Base-by-base conservation (phyloP, 1,140 invertebrate genomes). In the Thaumatotibia leucotreta region DNA sequence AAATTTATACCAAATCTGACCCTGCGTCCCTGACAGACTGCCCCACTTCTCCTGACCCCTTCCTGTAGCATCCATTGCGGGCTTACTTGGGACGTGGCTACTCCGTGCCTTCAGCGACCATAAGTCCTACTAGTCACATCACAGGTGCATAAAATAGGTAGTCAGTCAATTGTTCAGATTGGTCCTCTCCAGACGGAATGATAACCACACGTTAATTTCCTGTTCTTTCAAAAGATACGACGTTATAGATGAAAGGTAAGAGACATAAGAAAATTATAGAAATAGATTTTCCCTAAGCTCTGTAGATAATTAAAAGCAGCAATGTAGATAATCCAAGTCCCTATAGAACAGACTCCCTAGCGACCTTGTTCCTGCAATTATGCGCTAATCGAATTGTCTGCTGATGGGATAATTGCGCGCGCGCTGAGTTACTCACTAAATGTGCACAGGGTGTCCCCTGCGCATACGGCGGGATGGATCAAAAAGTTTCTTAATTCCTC, bases 321-420 rank as follows among this genome's bases (percentile, higher is more conserved):
- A 33, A 33, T 33, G 32, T 33, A 33, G 11, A 35, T 35, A 35
- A n/a, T 35, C 4, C n/a, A n/a, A 4, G 1, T 2, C 33, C 33
- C 11, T 35, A n/a, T 35, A 35, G 11, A 11, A 3, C 10, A 10
- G 22, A 1, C 9, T 23, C 52, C 52, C 27, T 20, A 14, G 39
- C 17, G 69, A 78, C 79, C 76, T 77, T 76, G 78, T n/a, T 58
- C 9, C 68, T 75, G 82, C 82, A 88, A 85, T 89, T 84, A 86
- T 72, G 32, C 61, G 24, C 80, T 88, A 89, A 89, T 89, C 87
- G 86, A 89, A 89, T 89, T 88, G 87, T 84, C 76, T 88, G 82
- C 70, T 67, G 86, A 88, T 87, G 82, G 74, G 74, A 88, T 89
- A 89, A 89, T 89, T 87, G 86, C 72, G 61, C 79, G 79, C 79